A percentile compares a stretch with the other conserved stretches of the same genome.
Conservation (phyloP, 1,140 invertebrate genomes). For the Cardiocondyla obscurior region DNA sequence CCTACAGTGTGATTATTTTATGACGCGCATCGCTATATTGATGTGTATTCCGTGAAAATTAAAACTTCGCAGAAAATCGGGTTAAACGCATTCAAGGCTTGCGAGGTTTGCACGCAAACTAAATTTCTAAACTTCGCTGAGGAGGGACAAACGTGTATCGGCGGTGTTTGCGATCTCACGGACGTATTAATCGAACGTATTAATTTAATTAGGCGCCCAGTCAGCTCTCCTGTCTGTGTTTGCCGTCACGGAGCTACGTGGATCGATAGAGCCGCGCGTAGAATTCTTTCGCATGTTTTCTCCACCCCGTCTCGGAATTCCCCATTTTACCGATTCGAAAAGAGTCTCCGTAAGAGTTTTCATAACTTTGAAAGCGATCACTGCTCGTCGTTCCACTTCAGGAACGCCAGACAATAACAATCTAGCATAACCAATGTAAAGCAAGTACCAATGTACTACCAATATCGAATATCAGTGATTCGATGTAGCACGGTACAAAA, state of each 20-base stretch:
- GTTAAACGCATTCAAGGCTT: constrained; percentile 47
- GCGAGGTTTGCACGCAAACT: constrained; percentile 32
- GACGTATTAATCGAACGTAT: constrained; percentile 65
- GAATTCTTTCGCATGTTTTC: constrained; percentile 31
- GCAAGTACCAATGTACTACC: neutral
- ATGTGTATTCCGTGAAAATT: neutral
- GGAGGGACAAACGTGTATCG: neutral
- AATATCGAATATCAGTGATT: neutral
- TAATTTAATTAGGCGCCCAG: constrained; percentile 63
- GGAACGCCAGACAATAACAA: constrained; percentile 14
- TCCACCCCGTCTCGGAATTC: neutral
- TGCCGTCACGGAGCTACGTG: constrained; percentile 4
- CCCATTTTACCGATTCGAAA: constrained; percentile 37
- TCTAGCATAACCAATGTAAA: constrained; percentile 24
- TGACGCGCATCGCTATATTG: neutral
- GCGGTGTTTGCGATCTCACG: constrained; percentile 43
- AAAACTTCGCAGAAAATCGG: constrained; percentile 26
- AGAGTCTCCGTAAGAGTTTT: constrained; percentile 30
- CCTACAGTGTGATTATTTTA: too few relatives aligned
- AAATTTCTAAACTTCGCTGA: constrained; percentile 24
- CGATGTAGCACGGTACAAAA: neutral
- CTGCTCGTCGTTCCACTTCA: constrained; percentile 23
- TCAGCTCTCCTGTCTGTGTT: constrained; percentile 20
- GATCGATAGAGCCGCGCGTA: constrained; percentile 41
- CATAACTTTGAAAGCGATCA: constrained; percentile 32